Evolutionary conservation across 2,888 invertebrate species (phyloP).

Genomic region (Drosophila anomalipes): DNA sequence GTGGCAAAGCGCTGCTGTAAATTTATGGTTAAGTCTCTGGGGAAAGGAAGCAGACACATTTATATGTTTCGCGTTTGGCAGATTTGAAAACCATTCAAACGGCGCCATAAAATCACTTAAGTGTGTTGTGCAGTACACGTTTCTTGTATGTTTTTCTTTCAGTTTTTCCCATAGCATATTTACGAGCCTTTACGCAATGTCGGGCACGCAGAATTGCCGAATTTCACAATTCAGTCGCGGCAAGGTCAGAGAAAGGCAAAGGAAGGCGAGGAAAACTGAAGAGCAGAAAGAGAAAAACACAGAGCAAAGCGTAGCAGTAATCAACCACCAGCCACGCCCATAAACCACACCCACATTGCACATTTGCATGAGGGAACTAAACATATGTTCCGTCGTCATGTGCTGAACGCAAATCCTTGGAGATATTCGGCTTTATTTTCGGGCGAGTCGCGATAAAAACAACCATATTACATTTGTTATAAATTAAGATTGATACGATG

Average conservation of each 20-base stretch:
- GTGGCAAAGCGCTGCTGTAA: slow-evolving; percentile 30
- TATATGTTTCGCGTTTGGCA: slow-evolving; percentile 54
- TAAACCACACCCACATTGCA: slow-evolving; percentile 44
- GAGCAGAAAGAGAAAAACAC: slow-evolving; percentile 9
- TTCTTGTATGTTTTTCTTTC: slow-evolving; percentile 6
- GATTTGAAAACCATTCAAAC: slow-evolving; percentile 73
- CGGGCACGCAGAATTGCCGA: slow-evolving; percentile 23
- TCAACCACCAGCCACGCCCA: slow-evolving; percentile 39
- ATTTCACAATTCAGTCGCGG: slow-evolving; percentile 16
- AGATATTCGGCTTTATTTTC: slow-evolving; percentile 41
- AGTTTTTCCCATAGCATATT: slow-evolving; percentile 52
- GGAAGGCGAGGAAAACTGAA: not conserved
- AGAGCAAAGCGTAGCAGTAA: slow-evolving; percentile 35
- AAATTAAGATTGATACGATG: slow-evolving; percentile 75
- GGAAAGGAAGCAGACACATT: slow-evolving; percentile 12
- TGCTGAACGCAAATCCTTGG: slow-evolving; percentile 49
- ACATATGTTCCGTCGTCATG: slow-evolving; percentile 36
- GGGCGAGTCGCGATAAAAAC: slow-evolving; percentile 20
- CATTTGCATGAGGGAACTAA: slow-evolving; percentile 50
- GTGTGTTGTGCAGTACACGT: slow-evolving; percentile 60
- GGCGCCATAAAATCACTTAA: slow-evolving; percentile 72
- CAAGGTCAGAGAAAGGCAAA: not conserved
- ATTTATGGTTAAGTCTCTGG: slow-evolving; percentile 45
- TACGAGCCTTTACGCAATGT: slow-evolving; percentile 50
- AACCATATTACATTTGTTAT: slow-evolving; percentile 71